phyloP scores from a whole-genome alignment of 2,797 vertebrate species.

The Yasuhikotakia modesta region DNA sequence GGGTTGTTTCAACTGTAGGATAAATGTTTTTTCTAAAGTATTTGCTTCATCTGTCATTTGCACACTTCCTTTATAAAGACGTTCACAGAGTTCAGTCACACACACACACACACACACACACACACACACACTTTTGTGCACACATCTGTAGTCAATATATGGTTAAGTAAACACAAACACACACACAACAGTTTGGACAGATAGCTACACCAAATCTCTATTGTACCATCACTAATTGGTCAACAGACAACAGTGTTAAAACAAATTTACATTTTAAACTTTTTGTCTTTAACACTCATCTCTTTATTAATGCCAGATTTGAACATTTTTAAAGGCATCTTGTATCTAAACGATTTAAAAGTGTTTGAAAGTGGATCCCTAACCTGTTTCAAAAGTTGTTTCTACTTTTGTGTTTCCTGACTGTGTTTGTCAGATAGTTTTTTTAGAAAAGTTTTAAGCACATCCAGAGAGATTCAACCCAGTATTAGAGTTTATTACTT shows the following conservation, averaged over 20 bases:
- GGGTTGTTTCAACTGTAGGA: no score
- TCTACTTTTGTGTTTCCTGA: conserved; percentile 2
- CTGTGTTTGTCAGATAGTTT: background rate
- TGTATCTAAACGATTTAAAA: background rate
- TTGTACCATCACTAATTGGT: background rate
- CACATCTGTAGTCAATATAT: no score
- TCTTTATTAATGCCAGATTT: background rate
- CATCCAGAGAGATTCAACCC: conserved; percentile 5
- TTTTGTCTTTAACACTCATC: background rate
- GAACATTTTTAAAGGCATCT: background rate
- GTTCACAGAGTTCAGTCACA: no score
- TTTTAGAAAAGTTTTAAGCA: background rate
- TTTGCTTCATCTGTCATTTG: background rate
- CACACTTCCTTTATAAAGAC: no score
- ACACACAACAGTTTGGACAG: no score
- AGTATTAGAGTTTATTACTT: background rate
- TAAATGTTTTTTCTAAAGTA: background rate
- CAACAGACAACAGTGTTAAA: background rate
- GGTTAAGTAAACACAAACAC: no score
- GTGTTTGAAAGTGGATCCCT: background rate
- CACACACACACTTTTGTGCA: no score
- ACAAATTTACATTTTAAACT: background rate
- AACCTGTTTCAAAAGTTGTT: conserved; percentile 14
- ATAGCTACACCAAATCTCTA: no score
- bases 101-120: no score